Base-by-base conservation (phyloP, 2,797 vertebrate species). In the Orestias chungarensis region DNA sequence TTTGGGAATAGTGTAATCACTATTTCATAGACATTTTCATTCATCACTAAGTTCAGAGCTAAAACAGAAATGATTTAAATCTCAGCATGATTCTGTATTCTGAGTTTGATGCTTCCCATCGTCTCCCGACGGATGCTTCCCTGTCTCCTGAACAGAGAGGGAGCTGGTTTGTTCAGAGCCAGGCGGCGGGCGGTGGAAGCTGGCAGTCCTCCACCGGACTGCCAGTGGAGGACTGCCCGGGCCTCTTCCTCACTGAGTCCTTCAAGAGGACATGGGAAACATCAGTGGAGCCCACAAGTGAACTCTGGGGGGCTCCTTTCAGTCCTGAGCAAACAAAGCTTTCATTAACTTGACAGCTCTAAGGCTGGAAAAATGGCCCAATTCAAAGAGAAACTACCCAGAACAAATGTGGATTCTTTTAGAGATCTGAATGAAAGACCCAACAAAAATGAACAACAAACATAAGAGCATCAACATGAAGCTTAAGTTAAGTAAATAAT, bases 221-320 rank as follows among this genome's bases (percentile, higher is more conserved):
- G 70, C 33, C 18, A 52, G 6, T 44, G 74, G 25, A 23, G 61
- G 66, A 47, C 55, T 18, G 38, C 64, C 52, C 1, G 33, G 64
- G 61, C 47, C 74, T 69, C 81, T 80, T 86, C 84, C 86, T 82
- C 68, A 42, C 61, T 83, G 65, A 78, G 64, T 49, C 75, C 42
- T 81, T 70, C 49, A 73, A 82, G 69, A 78, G 74, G 82, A 89
- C 90, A 89, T 83, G 81, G 82, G 84, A 86, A 90, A 79, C 76
- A 83, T 77, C 59, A 79, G 64, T n/a, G 76, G 59, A 54, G 68
- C 73, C 80, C 11, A 52, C 72, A 83, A 84, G 33, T 70, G 75
- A 85, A 82, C 87, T 70, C 46, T 59, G 69, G 75, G 54, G 83
- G 81, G 75, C 61, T 42, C 73, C 35, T 79, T 86, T 85, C 55